phyloP scores from a whole-genome alignment of 2,888 invertebrate genomes.

The Parochlus steinenii region DNA sequence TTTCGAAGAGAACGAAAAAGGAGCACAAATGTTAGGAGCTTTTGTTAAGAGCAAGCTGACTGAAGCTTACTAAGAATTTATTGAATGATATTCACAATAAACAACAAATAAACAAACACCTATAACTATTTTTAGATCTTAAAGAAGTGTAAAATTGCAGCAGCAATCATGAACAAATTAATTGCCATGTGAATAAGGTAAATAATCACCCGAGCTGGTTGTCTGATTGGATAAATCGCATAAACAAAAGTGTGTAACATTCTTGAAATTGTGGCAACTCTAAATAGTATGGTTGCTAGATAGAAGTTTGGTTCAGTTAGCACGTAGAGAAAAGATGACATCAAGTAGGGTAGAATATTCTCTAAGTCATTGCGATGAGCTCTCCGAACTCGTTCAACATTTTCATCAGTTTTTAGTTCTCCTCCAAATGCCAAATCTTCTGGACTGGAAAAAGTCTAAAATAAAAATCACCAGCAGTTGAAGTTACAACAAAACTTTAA shows the following conservation, averaged over 20 bases:
- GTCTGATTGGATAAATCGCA: conserved; percentile 29
- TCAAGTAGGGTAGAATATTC: conserved; percentile 35
- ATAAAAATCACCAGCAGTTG: too few species aligned
- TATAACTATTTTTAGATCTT: too few species aligned
- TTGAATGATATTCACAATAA: too few species aligned
- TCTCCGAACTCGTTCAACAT: conserved; percentile 35
- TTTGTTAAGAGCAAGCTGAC: conserved; percentile 3
- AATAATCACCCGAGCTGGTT: conserved; percentile 32
- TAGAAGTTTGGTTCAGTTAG: conserved; percentile 31
- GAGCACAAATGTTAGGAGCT: conserved; percentile 7
- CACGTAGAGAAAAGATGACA: conserved; percentile 33
- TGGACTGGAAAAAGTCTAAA: conserved; percentile 33
- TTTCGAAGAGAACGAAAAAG: conserved; percentile 2
- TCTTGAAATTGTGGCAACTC: conserved; percentile 21
- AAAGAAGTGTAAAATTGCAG: conserved; percentile 15
- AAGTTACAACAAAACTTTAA: too few species aligned
- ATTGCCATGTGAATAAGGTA: conserved; percentile 27
- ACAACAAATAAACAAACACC: too few species aligned
- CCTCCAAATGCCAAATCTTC: conserved; percentile 28
- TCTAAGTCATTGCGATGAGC: conserved; percentile 41
- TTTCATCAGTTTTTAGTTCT: conserved; percentile 23
- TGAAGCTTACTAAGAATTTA: conserved; percentile 8
- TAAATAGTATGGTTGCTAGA: conserved; percentile 27
- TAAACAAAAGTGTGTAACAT: conserved; percentile 37
- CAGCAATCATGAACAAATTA: conserved; percentile 29